phyloP scores from a whole-genome alignment of 1,140 invertebrate species.

The Hycleus phaleratus region DNA sequence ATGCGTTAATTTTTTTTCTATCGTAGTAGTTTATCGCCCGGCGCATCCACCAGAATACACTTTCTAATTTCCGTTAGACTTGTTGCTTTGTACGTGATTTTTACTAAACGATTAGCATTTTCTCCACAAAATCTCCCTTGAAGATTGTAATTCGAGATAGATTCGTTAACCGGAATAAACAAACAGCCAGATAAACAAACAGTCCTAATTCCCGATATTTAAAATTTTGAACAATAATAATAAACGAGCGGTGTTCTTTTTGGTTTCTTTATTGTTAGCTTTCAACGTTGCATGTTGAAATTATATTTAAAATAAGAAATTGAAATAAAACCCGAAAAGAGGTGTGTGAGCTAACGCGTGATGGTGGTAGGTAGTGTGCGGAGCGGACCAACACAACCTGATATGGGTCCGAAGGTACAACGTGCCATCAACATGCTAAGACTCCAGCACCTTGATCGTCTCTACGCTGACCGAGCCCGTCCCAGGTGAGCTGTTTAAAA shows the following conservation, averaged over 20 bases:
- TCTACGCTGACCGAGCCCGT: slow-evolving; percentile 35
- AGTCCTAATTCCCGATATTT: no score
- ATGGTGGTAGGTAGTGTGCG: slow-evolving; percentile 39
- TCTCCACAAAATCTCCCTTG: no score
- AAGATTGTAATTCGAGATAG: no score
- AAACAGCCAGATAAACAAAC: no score
- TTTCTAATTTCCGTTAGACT: no score
- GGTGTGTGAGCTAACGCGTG: slow-evolving; percentile 32
- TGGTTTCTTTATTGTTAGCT: neutral
- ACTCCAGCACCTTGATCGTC: slow-evolving; percentile 35
- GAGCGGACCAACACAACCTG: slow-evolving; percentile 29
- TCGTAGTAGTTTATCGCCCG: neutral
- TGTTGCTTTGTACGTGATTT: no score
- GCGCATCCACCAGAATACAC: no score
- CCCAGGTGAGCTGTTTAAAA: slow-evolving; percentile 35
- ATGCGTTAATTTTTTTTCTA: neutral
- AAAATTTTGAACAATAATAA: neutral
- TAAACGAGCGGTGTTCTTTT: neutral
- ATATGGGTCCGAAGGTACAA: slow-evolving; percentile 36
- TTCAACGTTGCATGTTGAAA: neutral
- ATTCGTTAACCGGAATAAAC: no score
- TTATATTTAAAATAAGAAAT: neutral
- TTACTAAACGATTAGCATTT: no score
- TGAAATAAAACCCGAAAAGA: slow-evolving; percentile 4
- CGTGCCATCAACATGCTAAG: slow-evolving; percentile 37